Evolutionary conservation across 2,888 invertebrate species (phyloP).

Genomic region (Amorpha juglandis): DNA sequence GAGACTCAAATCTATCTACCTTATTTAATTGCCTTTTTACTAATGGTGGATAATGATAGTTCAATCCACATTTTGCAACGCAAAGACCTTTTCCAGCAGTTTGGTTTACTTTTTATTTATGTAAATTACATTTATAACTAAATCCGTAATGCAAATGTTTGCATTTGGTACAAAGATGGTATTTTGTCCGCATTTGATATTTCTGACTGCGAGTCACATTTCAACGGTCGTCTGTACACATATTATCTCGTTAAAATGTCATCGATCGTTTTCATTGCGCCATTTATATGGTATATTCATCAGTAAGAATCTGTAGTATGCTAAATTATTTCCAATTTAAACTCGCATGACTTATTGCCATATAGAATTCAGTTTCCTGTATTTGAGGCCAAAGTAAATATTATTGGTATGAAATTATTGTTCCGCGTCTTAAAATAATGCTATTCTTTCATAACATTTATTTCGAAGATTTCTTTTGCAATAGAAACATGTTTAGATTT

Average conservation of each 20-base stretch:
- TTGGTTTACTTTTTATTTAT: no score
- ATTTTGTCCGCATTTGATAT: constrained; percentile 11
- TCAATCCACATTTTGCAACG: no score
- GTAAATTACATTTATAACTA: background rate
- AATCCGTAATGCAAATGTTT: background rate
- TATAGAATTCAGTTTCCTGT: constrained; percentile 26
- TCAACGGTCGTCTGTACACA: constrained; percentile 17
- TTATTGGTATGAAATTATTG: constrained; percentile 18
- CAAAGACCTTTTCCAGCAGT: no score
- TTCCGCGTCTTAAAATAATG: constrained; percentile 7
- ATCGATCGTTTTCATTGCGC: constrained; percentile 29
- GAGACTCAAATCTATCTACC: no score
- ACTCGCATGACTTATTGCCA: constrained; percentile 23
- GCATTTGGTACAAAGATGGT: constrained; percentile 1
- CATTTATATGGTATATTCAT: constrained; percentile 26
- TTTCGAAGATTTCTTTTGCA: no score
- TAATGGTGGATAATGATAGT: no score
- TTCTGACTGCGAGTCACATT: constrained; percentile 13
- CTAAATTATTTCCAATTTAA: constrained; percentile 26
- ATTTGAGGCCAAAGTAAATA: constrained; percentile 22
- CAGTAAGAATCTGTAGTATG: constrained; percentile 26
- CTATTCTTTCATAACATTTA: background rate
- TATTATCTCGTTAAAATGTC: constrained; percentile 28
- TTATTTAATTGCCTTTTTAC: no score
- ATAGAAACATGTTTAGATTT: no score